These are phyloP conservation scores for Gisinianus flammeolus DNA, from an alignment of 2,888 invertebrate species.

Conservation along the genomic window DNA sequence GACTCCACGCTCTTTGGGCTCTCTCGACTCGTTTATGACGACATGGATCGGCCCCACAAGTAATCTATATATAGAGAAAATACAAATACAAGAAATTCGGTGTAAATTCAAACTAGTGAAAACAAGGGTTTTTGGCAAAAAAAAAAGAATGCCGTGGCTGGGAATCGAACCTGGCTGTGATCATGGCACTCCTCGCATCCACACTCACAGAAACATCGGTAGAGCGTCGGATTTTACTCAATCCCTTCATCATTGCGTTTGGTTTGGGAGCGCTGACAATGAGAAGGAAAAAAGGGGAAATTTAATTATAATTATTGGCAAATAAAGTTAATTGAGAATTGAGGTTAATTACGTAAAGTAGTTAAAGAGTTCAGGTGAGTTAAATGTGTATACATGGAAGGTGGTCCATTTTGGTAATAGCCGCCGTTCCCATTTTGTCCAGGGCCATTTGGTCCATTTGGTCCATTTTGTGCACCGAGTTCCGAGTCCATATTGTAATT, in stretches of 20 bases:
- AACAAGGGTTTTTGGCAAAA: no score
- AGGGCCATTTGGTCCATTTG: slow-evolving; percentile 56
- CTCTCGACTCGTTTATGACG: slow-evolving; percentile 55
- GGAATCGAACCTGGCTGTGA: slow-evolving; percentile 58
- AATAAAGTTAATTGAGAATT: no score
- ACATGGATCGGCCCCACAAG: slow-evolving; percentile 58
- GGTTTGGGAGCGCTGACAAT: slow-evolving; percentile 54
- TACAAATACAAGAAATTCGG: no score
- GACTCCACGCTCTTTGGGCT: slow-evolving; percentile 57
- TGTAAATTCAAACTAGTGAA: no score
- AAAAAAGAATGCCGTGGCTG: slow-evolving; percentile 51
- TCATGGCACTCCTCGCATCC: slow-evolving; percentile 58
- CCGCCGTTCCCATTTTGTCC: slow-evolving; percentile 55
- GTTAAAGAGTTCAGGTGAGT: no score
- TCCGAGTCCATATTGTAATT: slow-evolving; percentile 53
- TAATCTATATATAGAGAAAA: slow-evolving; percentile 50
- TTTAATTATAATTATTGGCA: no score
- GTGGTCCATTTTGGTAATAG: slow-evolving; percentile 57
- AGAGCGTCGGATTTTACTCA: slow-evolving; percentile 54
- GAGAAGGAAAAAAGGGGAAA: slow-evolving; percentile 17
- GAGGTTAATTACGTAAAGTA: no score
- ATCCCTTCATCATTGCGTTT: slow-evolving; percentile 55
- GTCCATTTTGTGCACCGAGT: slow-evolving; percentile 53
- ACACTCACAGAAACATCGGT: slow-evolving; percentile 57
- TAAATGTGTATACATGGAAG: slow-evolving; percentile 57